Conservation (phyloP, 2,888 invertebrate species). For the Coelogynopora nodosa region DNA sequence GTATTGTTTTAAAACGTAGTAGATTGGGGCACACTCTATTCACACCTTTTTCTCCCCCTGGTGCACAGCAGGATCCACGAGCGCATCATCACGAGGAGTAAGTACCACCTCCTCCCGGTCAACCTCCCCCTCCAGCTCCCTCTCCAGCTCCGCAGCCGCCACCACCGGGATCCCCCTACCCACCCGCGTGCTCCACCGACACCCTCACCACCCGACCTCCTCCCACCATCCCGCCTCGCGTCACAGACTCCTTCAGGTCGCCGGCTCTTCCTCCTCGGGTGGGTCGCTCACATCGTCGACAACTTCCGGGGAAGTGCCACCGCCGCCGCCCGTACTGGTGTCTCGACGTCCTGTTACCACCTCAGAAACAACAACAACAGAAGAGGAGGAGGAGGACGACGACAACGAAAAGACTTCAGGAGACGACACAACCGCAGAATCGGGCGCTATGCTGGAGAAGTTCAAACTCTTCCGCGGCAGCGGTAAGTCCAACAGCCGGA, state of each 20-base stretch:
- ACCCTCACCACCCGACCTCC: neutral
- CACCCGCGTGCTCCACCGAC: neutral
- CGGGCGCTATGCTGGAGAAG: neutral
- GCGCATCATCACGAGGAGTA: neutral
- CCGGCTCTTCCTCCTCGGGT: neutral
- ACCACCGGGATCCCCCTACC: neutral
- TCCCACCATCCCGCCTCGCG: neutral
- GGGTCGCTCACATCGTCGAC: conserved; percentile 5
- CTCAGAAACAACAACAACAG: neutral
- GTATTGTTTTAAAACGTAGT: too few species aligned
- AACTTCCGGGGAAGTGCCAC: neutral
- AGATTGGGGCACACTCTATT: too few species aligned
- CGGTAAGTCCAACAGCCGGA: neutral
- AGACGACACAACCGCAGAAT: neutral
- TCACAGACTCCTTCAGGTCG: neutral
- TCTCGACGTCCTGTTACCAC: neutral
- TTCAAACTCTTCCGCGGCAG: conserved; percentile 23
- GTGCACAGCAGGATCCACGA: neutral
- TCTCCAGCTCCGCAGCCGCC: neutral
- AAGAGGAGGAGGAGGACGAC: neutral
- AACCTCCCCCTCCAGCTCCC: neutral
- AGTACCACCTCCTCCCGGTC: neutral
- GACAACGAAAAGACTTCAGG: neutral
- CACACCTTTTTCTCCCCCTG: too few species aligned
- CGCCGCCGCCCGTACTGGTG: neutral